Conservation (phyloP, 2,113 vertebrate species). For the Actenoides hombroni region DNA sequence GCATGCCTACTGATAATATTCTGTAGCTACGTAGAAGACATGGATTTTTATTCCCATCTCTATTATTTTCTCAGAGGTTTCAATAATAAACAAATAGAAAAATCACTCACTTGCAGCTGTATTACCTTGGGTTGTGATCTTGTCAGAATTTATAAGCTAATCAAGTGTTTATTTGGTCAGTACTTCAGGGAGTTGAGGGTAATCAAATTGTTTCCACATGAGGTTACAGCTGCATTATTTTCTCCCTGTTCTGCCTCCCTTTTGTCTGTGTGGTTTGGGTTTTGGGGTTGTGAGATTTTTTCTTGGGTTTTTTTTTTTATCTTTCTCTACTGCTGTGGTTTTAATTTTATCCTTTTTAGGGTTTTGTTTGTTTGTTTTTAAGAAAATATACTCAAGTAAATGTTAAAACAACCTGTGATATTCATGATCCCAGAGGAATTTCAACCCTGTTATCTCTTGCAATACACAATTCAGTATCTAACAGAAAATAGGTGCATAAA, state of each 20-base stretch:
- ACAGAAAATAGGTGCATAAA: background rate
- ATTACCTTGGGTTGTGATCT: constrained; percentile 22
- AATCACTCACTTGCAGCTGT: background rate
- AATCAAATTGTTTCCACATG: constrained; percentile 52
- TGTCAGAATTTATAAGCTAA: constrained; percentile 42
- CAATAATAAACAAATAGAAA: constrained; percentile 26
- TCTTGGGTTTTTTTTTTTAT: background rate
- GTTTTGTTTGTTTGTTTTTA: background rate
- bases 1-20: background rate
- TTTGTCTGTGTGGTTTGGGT: background rate
- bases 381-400: background rate
- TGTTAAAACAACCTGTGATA: background rate
- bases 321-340: background rate
- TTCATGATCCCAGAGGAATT: background rate
- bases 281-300: background rate
- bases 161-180: constrained; percentile 31
- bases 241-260: background rate
- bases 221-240: constrained; percentile 27
- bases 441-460: background rate
- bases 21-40: background rate
- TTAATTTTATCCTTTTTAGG: background rate
- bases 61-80: constrained; percentile 20
- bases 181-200: constrained; percentile 36
- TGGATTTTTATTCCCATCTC: background rate
- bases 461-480: background rate